phyloP scores from a whole-genome alignment of 2,888 invertebrate genomes.

The Saturnia japonica region DNA sequence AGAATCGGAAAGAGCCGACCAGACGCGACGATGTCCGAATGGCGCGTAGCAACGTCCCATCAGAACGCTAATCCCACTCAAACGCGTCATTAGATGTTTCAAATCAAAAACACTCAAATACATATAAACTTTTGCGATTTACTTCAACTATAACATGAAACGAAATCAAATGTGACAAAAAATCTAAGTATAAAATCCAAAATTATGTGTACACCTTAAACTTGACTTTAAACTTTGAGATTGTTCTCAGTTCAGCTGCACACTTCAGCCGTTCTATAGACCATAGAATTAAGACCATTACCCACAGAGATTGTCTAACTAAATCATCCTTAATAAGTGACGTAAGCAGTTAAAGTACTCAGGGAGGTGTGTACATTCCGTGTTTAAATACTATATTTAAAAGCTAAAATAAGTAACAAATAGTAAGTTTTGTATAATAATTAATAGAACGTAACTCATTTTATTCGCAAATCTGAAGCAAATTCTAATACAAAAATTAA shows the following conservation, averaged over 20 bases:
- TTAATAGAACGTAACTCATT: background rate
- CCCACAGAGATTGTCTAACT: background rate
- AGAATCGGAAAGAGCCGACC: too few relatives aligned
- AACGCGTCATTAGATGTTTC: background rate
- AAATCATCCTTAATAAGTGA: background rate
- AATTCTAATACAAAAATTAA: constrained; percentile 14
- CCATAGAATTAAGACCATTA: background rate
- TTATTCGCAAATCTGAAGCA: constrained; percentile 3
- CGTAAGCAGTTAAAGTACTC: background rate
- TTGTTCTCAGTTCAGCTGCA: background rate
- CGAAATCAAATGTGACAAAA: background rate
- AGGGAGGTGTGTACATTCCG: background rate
- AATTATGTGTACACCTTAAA: background rate
- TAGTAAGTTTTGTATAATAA: background rate
- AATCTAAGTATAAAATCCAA: background rate
- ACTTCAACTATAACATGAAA: background rate
- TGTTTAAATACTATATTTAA: background rate
- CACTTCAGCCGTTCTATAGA: background rate
- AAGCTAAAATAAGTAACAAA: background rate
- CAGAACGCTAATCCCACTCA: too few relatives aligned
- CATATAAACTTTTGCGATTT: background rate
- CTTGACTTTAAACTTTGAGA: background rate
- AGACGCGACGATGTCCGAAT: too few relatives aligned
- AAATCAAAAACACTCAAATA: too few relatives aligned
- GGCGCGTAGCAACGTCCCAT: too few relatives aligned